These are phyloP conservation scores for Automeris io DNA, from an alignment of 2,888 invertebrate genomes.

Conservation along the genomic window DNA sequence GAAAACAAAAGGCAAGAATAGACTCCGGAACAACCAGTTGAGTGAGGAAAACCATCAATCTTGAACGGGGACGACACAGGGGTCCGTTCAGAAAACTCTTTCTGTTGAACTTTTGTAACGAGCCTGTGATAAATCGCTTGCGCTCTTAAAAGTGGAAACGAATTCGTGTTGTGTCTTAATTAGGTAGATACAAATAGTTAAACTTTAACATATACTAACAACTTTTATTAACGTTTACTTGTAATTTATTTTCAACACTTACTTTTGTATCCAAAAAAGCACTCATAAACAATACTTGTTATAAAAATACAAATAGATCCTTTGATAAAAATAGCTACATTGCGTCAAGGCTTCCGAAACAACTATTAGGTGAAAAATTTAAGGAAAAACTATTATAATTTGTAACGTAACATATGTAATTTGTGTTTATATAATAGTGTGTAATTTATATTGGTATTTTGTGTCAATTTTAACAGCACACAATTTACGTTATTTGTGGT, in stretches of 20 bases:
- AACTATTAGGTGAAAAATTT: no score
- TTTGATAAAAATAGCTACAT: no score
- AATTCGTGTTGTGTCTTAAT: constrained; percentile 35
- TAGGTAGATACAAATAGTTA: constrained; percentile 23
- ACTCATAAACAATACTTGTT: no score
- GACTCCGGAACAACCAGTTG: constrained; percentile 40
- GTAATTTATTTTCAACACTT: background rate
- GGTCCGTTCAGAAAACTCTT: constrained; percentile 61
- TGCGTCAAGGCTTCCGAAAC: no score
- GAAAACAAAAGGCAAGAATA: constrained; percentile 44
- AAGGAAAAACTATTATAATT: no score
- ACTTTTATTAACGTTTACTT: background rate
- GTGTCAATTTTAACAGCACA: no score
- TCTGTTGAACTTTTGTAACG: constrained; percentile 59
- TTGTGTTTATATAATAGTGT: no score
- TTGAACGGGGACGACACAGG: constrained; percentile 56
- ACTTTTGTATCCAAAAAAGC: no score
- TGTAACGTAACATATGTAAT: no score
- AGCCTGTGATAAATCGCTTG: constrained; percentile 58
- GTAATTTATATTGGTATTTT: no score
- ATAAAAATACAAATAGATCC: no score
- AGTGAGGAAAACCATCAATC: constrained; percentile 59
- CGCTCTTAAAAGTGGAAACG: constrained; percentile 39
- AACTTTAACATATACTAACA: constrained; percentile 11
- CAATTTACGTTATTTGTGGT: no score